Percentiles rank a stretch among this genome's conserved stretches.
phyloP scores from a whole-genome alignment of 2,888 invertebrate species.

The Lissocephala sabroskyi region DNA sequence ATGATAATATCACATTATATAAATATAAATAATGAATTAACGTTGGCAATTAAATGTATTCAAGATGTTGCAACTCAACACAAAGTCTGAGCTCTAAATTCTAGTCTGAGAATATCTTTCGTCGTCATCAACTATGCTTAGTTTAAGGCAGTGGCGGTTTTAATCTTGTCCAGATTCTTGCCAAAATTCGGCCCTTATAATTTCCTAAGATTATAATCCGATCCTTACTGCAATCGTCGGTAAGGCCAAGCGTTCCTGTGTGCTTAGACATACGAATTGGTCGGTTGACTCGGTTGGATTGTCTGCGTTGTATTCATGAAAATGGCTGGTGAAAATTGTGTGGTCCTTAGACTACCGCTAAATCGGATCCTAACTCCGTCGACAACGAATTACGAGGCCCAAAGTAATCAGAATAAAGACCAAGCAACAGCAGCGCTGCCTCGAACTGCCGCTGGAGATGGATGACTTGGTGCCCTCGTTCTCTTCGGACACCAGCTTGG shows the following conservation, averaged over 20 bases:
- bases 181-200: too few relatives aligned
- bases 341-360: constrained; percentile 9
- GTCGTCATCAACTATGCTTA: too few relatives aligned
- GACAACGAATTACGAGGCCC: too few relatives aligned
- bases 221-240: background rate
- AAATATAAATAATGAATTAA: constrained; percentile 43
- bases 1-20: constrained; percentile 63
- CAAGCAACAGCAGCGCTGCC: background rate
- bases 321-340: background rate
- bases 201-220: too few relatives aligned
- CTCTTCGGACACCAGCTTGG: constrained; percentile 62
- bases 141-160: too few relatives aligned
- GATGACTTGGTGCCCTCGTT: constrained; percentile 28
- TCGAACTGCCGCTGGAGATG: constrained; percentile 21
- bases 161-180: too few relatives aligned
- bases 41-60: constrained; percentile 24
- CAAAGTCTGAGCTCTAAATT: background rate
- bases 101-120: background rate
- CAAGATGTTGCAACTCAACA: constrained; percentile 23
- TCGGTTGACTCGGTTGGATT: background rate
- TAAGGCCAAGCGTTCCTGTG: background rate
- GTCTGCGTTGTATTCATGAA: too few relatives aligned
- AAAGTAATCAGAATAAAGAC: constrained; percentile 18
- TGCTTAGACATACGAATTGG: background rate
- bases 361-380: constrained; percentile 1